Percentiles rank a stretch among this genome's conserved stretches.
Conservation (phyloP, 1,140 invertebrate species). For the Drosophila chauvacae region DNA sequence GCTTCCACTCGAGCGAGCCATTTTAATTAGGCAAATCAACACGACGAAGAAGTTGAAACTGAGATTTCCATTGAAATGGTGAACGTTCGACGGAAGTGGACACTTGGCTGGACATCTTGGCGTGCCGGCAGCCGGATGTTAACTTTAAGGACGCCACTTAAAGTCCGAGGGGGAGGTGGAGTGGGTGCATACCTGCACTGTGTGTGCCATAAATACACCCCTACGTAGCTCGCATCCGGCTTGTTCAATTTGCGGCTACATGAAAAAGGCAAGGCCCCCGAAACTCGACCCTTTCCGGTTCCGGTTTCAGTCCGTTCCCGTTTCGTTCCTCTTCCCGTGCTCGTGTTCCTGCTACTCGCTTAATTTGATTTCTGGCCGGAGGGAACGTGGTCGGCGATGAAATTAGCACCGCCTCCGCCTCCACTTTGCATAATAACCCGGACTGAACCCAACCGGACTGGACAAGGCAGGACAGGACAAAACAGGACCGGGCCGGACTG, state of each 20-base stretch:
- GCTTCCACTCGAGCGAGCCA: constrained; percentile 37
- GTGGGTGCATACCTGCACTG: constrained; percentile 1
- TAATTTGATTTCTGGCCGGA: constrained; percentile 45
- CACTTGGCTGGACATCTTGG: constrained; percentile 16
- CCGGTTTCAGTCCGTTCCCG: constrained; percentile 4
- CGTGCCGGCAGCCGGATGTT: constrained; percentile 10
- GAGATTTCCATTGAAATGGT: constrained; percentile 31
- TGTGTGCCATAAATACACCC: constrained; percentile 1
- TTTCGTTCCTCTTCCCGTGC: not conserved
- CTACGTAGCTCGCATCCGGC: constrained; percentile 20
- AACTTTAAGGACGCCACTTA: constrained; percentile 33
- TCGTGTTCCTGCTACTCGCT: constrained; percentile 2
- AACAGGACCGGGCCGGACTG: not conserved
- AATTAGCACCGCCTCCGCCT: constrained; percentile 39
- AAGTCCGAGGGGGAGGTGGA: not conserved
- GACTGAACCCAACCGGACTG: not conserved
- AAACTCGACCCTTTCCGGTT: constrained; percentile 4
- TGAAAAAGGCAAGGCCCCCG: constrained; percentile 26
- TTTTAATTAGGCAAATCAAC: constrained; percentile 54
- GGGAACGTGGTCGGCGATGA: constrained; percentile 34
- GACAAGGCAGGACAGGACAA: not conserved
- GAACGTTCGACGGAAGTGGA: constrained; percentile 26
- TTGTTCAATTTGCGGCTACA: constrained; percentile 50
- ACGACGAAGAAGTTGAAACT: constrained; percentile 15
- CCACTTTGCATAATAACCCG: constrained; percentile 42